Evolutionary conservation across 2,113 vertebrate genomes (phyloP).

Genomic region (Neopipo cinnamomea): DNA sequence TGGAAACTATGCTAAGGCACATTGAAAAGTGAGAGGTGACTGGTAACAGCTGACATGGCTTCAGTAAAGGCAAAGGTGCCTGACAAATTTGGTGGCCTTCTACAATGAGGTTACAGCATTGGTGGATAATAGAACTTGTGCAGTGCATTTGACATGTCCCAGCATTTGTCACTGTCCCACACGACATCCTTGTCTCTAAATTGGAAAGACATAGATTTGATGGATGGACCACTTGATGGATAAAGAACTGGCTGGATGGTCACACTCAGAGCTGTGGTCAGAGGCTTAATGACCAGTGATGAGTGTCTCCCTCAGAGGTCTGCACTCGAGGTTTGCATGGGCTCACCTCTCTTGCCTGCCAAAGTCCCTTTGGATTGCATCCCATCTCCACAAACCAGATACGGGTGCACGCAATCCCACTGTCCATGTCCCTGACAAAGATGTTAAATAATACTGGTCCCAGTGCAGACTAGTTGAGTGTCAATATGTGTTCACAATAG

Average conservation of each 20-base stretch:
- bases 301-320: background rate
- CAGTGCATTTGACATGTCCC: background rate
- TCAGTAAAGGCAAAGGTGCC: background rate
- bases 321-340: background rate
- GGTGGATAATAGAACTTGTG: background rate
- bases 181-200: background rate
- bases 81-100: background rate
- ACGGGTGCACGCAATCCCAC: background rate
- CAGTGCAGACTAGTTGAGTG: fast-evolving
- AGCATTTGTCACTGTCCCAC: background rate
- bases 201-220: background rate
- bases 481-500: background rate
- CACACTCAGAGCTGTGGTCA: background rate
- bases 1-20: background rate
- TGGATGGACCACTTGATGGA: background rate
- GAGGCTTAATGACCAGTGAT: too few species aligned
- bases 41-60: background rate
- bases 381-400: background rate
- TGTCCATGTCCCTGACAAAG: background rate
- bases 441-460: background rate
- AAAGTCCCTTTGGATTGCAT: background rate
- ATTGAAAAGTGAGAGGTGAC: background rate
- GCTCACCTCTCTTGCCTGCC: background rate
- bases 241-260: background rate
- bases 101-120: background rate